Percentiles rank a stretch among this genome's conserved stretches.
Conservation (phyloP, 2,888 invertebrate genomes). For the Lymantria dispar region DNA sequence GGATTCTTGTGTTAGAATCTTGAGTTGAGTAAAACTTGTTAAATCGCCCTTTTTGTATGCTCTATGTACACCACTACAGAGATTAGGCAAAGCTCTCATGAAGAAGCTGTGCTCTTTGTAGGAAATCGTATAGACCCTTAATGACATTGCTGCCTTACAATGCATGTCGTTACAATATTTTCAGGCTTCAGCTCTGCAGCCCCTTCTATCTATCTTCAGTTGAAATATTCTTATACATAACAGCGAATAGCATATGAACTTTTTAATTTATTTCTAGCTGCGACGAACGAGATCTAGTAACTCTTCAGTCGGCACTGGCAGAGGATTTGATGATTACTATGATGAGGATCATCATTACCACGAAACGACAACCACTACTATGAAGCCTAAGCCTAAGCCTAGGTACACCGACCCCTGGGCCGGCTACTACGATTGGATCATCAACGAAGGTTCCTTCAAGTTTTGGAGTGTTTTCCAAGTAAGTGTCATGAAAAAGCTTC, state of each 20-base stretch:
- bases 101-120: too few relatives aligned
- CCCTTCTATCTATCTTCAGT: too few relatives aligned
- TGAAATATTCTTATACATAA: too few relatives aligned
- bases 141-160: too few relatives aligned
- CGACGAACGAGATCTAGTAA: slow-evolving; percentile 39
- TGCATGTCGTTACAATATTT: too few relatives aligned
- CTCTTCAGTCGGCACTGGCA: slow-evolving; percentile 47
- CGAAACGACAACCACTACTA: slow-evolving; percentile 60
- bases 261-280: slow-evolving; percentile 36
- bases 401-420: slow-evolving; percentile 88
- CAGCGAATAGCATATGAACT: background rate
- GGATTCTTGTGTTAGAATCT: too few relatives aligned
- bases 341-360: slow-evolving; percentile 67
- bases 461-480: slow-evolving; percentile 95
- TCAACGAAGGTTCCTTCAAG: slow-evolving; percentile 94
- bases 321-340: slow-evolving; percentile 73
- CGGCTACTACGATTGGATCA: slow-evolving; percentile 93
- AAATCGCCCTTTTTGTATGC: too few relatives aligned
- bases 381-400: slow-evolving; percentile 73
- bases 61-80: too few relatives aligned
- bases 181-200: too few relatives aligned
- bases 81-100: too few relatives aligned
- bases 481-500: slow-evolving; percentile 23
- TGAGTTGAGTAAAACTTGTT: too few relatives aligned
- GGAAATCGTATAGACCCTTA: too few relatives aligned